Evolutionary conservation across 2,888 invertebrate species (phyloP).

Genomic region (Neocrepidodera transversa): DNA sequence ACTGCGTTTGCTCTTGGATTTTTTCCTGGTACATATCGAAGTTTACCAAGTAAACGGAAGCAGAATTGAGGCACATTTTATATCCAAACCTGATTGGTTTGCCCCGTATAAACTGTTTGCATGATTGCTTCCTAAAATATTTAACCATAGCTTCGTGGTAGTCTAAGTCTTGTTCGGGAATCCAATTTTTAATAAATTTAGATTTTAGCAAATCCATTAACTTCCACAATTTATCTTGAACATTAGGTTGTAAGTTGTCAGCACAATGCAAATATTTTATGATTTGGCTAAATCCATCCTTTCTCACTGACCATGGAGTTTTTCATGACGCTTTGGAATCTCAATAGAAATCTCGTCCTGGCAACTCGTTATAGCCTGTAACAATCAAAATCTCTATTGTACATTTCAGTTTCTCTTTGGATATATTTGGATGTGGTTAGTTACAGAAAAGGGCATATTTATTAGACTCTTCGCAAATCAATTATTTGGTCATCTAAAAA

Average conservation of each 20-base stretch:
- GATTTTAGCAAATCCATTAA: constrained; percentile 10
- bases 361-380: too few species aligned
- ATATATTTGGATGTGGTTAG: constrained; percentile 18
- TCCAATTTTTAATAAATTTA: too few species aligned
- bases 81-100: too few species aligned
- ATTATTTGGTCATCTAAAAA: constrained; percentile 15
- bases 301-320: constrained; percentile 19
- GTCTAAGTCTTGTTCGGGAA: constrained; percentile 16
- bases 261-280: constrained; percentile 12
- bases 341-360: constrained; percentile 17
- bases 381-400: constrained; percentile 7
- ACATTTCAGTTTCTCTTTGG: constrained; percentile 17
- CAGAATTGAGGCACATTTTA: background rate
- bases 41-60: background rate
- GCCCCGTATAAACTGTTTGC: constrained; percentile 11
- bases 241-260: constrained; percentile 13
- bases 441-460: constrained; percentile 22
- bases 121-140: constrained; percentile 1
- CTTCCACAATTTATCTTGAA: constrained; percentile 11
- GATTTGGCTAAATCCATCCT: constrained; percentile 12
- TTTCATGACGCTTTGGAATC: constrained; percentile 16
- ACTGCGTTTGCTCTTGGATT: background rate
- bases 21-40: background rate
- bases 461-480: constrained; percentile 12
- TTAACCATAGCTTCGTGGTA: background rate